Percentiles rank a stretch among this genome's conserved stretches.
These are phyloP conservation scores for Perca fluviatilis DNA, from an alignment of 2,113 vertebrate species.

Conservation along the genomic window DNA sequence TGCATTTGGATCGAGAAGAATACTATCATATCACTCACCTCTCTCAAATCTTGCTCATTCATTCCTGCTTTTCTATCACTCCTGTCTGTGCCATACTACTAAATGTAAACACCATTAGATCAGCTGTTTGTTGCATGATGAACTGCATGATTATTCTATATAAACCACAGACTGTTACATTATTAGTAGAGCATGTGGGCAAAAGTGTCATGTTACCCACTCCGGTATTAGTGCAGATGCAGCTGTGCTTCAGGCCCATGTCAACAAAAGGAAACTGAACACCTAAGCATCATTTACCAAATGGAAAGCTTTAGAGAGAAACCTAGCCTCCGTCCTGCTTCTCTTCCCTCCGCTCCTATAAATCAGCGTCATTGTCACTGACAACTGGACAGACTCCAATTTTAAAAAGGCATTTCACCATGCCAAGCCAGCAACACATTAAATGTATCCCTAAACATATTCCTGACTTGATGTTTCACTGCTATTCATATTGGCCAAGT, in stretches of 20 bases:
- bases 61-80: conserved; percentile 1
- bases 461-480: conserved; percentile 50
- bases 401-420: conserved; percentile 64
- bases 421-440: conserved; percentile 50
- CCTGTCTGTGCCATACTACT: neutral
- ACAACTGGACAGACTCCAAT: conserved; percentile 69
- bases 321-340: conserved; percentile 40
- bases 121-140: conserved; percentile 2
- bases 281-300: conserved; percentile 70
- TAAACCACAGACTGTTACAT: conserved; percentile 7
- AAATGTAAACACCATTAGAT: conserved; percentile 4
- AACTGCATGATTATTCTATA: conserved; percentile 14
- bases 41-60: neutral
- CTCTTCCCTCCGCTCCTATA: conserved; percentile 49
- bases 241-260: conserved; percentile 38
- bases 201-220: conserved; percentile 18
- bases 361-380: conserved; percentile 68
- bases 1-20: neutral
- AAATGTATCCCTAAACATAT: conserved; percentile 54
- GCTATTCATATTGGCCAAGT: conserved; percentile 52
- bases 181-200: conserved; percentile 20
- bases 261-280: conserved; percentile 50
- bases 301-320: conserved; percentile 67
- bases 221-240: conserved; percentile 37
- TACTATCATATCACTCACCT: neutral